Evolutionary conservation across 2,888 invertebrate species (phyloP).

Genomic region (Chrysolina haemoptera): DNA sequence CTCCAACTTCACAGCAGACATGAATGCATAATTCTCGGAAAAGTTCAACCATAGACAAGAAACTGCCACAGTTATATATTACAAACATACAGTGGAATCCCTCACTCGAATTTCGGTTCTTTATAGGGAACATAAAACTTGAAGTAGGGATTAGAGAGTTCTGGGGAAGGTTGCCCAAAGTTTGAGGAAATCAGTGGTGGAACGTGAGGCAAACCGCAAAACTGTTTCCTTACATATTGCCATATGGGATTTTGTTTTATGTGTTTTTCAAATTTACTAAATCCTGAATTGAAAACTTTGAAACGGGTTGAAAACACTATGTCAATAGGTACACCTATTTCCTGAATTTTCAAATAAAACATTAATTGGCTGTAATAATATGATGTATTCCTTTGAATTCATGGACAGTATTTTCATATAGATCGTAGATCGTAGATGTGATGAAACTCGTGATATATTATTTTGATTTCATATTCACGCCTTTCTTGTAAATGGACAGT

Average conservation of each 20-base stretch:
- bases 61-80: conserved; percentile 55
- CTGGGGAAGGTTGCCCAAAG: conserved; percentile 36
- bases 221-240: not conserved
- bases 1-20: conserved; percentile 47
- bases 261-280: too few species aligned
- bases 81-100: conserved; percentile 54
- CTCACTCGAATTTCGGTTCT: conserved; percentile 59
- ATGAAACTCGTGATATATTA: too few species aligned
- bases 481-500: too few species aligned
- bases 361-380: too few species aligned
- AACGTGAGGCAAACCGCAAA: not conserved
- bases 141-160: conserved; percentile 56
- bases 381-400: too few species aligned
- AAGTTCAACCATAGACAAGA: conserved; percentile 45
- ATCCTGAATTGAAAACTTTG: too few species aligned
- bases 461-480: too few species aligned
- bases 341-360: too few species aligned
- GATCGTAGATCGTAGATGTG: too few species aligned
- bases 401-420: too few species aligned
- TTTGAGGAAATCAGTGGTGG: conserved; percentile 23
- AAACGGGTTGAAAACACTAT: too few species aligned
- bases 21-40: conserved; percentile 46
- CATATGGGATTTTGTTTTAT: not conserved
- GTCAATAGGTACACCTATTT: too few species aligned
- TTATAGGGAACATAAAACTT: conserved; percentile 59